Base-by-base conservation (phyloP, 2,888 invertebrate species). In the Ophion ellenae region DNA sequence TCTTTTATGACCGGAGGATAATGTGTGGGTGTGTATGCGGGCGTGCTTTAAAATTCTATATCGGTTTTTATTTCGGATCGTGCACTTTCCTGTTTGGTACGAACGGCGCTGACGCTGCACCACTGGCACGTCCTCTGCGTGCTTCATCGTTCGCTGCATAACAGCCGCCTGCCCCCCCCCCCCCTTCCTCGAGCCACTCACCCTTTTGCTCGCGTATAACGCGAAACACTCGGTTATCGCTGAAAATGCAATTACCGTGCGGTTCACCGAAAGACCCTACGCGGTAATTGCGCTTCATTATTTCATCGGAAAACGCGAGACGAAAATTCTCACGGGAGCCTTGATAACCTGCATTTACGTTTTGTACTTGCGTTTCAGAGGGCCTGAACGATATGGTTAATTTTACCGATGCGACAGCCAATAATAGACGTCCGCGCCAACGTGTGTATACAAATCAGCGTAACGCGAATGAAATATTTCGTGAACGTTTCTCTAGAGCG, bases 271-370 rank as follows among this genome's bases (percentile, higher is more conserved):
- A 63, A 67, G 75, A 79, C 75, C 64, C 77, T 79, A 70, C 79
- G 74, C 79, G 74, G 74, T 80, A 84, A 84, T 84, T 84, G 79
- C 83, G 67, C 79, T 84, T 84, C 75, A 80, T 84, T 84, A 84
- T 84, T 84, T 84, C 79, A 70, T 70, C 69, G 83, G 83, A 79
- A 77, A 80, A 73, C 69, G 78, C 75, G 80, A 80, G 57, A 66
- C 77, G 81, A 84, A 75, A 84, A 84, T 74, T 84, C 79, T 59
- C 78, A 32, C 63, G 61, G 45, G 76, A 24, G 53, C 63, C 36
- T 9, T 64, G 66, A 63, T 47, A 63, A 75, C 64, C 28, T 20
- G 17, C n/a, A 53, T 77, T 20, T 61, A 28, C 53, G 47, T 57
- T 75, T 63, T 75, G 70, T 53, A 17, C 63, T 24, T 63, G 63